Conservation (phyloP, 2,888 invertebrate species). For the Cylloceria caligata region DNA sequence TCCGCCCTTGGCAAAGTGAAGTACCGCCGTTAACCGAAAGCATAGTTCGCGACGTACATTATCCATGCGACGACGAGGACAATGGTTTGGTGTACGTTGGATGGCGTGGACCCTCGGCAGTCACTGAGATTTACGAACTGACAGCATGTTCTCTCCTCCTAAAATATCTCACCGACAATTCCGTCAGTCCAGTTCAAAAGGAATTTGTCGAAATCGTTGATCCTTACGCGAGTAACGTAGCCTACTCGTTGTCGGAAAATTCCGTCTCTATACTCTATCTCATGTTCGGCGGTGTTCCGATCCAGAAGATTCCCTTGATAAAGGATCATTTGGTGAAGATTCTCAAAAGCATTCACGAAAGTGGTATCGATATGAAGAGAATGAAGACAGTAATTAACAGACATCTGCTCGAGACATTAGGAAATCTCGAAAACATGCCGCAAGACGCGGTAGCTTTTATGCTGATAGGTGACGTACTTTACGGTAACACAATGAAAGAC, state of each 20-base stretch:
- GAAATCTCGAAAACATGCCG: slow-evolving; percentile 91
- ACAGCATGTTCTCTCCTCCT: slow-evolving; percentile 89
- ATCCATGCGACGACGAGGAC: slow-evolving; percentile 94
- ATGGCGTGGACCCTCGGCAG: slow-evolving; percentile 92
- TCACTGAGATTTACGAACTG: slow-evolving; percentile 86
- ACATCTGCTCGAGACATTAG: slow-evolving; percentile 89
- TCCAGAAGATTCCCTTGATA: slow-evolving; percentile 88
- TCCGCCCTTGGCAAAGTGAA: slow-evolving; percentile 91
- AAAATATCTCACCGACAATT: slow-evolving; percentile 94
- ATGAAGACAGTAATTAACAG: slow-evolving; percentile 90
- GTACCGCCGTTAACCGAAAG: slow-evolving; percentile 88
- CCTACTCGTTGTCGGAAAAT: slow-evolving; percentile 90
- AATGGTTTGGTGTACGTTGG: slow-evolving; percentile 92
- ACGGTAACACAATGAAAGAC: slow-evolving; percentile 90
- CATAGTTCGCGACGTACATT: slow-evolving; percentile 87
- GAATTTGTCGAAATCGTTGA: slow-evolving; percentile 93
- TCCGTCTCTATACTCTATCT: slow-evolving; percentile 89
- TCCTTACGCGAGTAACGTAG: slow-evolving; percentile 91
- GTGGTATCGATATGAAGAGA: slow-evolving; percentile 90
- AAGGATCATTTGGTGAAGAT: slow-evolving; percentile 86
- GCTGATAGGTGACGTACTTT: slow-evolving; percentile 93
- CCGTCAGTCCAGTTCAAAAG: slow-evolving; percentile 93
- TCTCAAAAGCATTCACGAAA: slow-evolving; percentile 85
- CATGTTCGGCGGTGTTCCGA: slow-evolving; percentile 91
- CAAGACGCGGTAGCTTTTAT: slow-evolving; percentile 91